Percentiles rank a stretch among this genome's conserved stretches.
Conservation (phyloP, 2,113 vertebrate species). For the Paradoxurus hermaphroditus region DNA sequence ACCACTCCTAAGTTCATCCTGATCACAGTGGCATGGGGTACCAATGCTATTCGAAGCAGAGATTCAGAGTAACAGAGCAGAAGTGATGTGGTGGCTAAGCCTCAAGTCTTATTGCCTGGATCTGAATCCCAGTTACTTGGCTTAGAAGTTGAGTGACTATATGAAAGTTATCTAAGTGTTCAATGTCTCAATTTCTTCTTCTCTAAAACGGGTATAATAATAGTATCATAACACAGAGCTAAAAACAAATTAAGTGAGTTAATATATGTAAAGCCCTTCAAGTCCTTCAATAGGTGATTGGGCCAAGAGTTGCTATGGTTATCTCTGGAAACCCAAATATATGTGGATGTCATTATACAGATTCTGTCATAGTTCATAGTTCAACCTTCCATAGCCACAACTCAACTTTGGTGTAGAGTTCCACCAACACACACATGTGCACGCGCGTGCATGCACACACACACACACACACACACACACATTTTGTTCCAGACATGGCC, state of each 20-base stretch:
- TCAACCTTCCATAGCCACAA: not conserved
- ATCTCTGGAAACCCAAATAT: not conserved
- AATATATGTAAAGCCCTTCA: not conserved
- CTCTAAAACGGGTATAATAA: not conserved
- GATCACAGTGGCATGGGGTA: accelerated
- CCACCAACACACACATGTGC: not conserved
- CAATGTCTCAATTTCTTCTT: not conserved
- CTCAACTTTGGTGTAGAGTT: not conserved
- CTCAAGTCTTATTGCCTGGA: not conserved
- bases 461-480: not conserved
- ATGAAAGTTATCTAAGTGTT: not conserved
- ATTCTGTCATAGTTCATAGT: not conserved
- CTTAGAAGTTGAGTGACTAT: not conserved
- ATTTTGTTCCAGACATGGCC: not conserved
- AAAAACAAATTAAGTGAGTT: not conserved
- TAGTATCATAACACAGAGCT: not conserved
- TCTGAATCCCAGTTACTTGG: not conserved
- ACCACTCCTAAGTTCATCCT: not conserved
- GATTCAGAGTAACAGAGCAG: not conserved
- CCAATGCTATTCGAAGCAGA: not conserved
- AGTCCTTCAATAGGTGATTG: not conserved
- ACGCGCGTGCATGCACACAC: not conserved
- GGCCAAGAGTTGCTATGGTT: not conserved
- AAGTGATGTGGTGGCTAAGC: not conserved
- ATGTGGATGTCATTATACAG: not conserved